Evolutionary conservation across 1,140 invertebrate genomes (phyloP), one percentile per base, ranked within the genome.

Genomic region (Scylla paramamosain): DNA sequence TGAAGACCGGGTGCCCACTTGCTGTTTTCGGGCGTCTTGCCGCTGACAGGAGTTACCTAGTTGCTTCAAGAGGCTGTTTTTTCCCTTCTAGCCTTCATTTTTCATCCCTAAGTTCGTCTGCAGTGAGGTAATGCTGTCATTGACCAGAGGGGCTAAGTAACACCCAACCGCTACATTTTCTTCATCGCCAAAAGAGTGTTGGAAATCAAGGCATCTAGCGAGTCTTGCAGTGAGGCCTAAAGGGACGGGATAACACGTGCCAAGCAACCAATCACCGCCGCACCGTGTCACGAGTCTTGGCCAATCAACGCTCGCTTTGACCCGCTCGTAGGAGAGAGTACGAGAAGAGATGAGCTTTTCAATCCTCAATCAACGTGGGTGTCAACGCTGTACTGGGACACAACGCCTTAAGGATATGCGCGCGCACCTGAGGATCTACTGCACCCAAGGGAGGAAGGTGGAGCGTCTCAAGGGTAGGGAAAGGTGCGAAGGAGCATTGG

Each of bases 221-320:
- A 29, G 31, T 91, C 93, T 82, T 25, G 59, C 92, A 31, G 25
- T 39, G 28, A 4, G 14, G 10, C 77, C 67, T 31, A 48, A n/a
- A 46, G 87, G 86, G 84, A 45, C 77, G 16, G 48, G 94, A 90
- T 82, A 95, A 95, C 94, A 95, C 94, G 94, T 95, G 94, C 94
- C 94, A 45, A 87, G 82, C 83, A 82, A 86, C 94, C 94, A 89
- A 95, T 95, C 94, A 95, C 7, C 16, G 31, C 3, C 45, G 32
- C 14, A 46, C 83, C 39, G 92, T 86, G 91, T 88, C 83, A 93
- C 32, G 46, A 20, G n/a, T 92, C 91, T 95, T 88, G 82, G 45
- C 94, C 94, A 95, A 95, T 95, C 28, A 92, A 28, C 52, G 28
- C 29, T 31, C 45, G 16, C 32, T 59, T 88, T 45, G 86, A 39